Percentiles rank a stretch among this genome's conserved stretches.
phyloP scores from a whole-genome alignment of 2,113 vertebrate species.

The Siniperca knerii region DNA sequence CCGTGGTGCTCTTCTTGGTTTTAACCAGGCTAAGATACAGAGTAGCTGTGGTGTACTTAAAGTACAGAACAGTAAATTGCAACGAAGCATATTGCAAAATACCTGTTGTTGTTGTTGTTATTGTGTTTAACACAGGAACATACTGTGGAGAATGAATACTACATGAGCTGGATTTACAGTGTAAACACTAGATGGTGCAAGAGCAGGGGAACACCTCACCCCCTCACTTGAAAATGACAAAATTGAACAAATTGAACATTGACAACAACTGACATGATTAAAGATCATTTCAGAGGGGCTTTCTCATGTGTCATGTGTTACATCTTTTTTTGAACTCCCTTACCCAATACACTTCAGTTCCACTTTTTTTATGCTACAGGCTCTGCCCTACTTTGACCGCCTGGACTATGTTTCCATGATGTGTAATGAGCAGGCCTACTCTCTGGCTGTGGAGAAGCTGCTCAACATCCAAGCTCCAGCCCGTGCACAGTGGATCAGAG shows the following conservation, averaged over 20 bases:
- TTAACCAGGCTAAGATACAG: background rate
- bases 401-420: slow-evolving; percentile 99
- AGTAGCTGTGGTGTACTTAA: background rate
- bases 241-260: background rate
- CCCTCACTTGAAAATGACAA: background rate
- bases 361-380: slow-evolving; percentile 77
- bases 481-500: slow-evolving; percentile 96
- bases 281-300: background rate
- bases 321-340: background rate
- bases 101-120: no score
- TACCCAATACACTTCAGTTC: background rate
- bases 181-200: background rate
- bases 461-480: slow-evolving; percentile 91
- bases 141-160: background rate
- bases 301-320: background rate
- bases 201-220: background rate
- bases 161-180: background rate
- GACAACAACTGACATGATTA: no score
- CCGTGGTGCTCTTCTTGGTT: background rate
- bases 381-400: slow-evolving; percentile 95
- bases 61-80: background rate
- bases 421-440: slow-evolving; percentile 95
- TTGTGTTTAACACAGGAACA: background rate
- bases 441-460: slow-evolving; percentile 94
- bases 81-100: background rate